A percentile compares a stretch with the other conserved stretches of the same genome.
These are phyloP conservation scores for Uloborus diversus DNA, from an alignment of 1,140 invertebrate genomes.

Conservation along the genomic window DNA sequence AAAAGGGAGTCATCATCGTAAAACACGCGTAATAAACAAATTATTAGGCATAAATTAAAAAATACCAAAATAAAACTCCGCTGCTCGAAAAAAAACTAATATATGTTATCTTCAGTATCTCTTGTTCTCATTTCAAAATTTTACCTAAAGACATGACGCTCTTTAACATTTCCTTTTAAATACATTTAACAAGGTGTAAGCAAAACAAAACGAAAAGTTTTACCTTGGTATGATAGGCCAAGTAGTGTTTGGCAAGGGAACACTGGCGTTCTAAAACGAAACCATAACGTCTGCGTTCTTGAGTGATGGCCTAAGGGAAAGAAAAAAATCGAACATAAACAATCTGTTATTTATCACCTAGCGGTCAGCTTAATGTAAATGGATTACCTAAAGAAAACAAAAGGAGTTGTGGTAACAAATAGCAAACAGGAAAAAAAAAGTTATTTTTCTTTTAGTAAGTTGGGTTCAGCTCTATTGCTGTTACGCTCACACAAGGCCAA, in stretches of 20 bases:
- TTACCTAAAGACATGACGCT: no score
- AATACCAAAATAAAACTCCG: no score
- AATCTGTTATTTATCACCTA: conserved; percentile 52
- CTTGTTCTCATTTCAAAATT: no score
- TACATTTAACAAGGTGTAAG: not conserved
- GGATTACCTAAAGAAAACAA: conserved; percentile 40
- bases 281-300: conserved; percentile 90
- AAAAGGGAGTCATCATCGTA: no score
- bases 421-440: not conserved
- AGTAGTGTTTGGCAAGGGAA: conserved; percentile 88
- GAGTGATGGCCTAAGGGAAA: conserved; percentile 82
- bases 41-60: no score
- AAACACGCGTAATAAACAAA: no score
- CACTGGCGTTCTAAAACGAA: conserved; percentile 92
- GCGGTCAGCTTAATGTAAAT: conserved; percentile 41
- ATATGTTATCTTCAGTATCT: no score
- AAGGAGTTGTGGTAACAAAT: not conserved
- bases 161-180: no score
- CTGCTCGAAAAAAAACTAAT: no score
- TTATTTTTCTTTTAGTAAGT: conserved; percentile 25
- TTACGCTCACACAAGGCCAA: not conserved
- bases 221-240: conserved; percentile 77
- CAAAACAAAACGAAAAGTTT: conserved; percentile 22
- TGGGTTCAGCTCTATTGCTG: not conserved
- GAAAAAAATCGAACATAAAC: conserved; percentile 30